phyloP scores from a whole-genome alignment of 2,797 vertebrate species.

The Sebastes nivosus region DNA sequence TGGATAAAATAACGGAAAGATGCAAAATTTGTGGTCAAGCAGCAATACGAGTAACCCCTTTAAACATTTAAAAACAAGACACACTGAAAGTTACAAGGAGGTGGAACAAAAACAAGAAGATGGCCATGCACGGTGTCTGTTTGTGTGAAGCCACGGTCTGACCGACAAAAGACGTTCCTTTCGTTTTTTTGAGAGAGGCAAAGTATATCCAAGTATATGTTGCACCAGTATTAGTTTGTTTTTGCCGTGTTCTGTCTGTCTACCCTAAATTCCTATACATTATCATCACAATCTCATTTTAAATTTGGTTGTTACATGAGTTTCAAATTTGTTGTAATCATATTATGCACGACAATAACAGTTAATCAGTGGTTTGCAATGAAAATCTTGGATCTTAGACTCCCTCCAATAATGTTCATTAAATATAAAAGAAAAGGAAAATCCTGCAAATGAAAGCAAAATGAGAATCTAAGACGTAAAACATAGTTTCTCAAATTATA shows the following conservation, averaged over 20 bases:
- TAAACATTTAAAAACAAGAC: too few relatives aligned
- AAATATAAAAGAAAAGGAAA: neutral
- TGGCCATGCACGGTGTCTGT: accelerated
- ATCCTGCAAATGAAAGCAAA: neutral
- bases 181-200: too few relatives aligned
- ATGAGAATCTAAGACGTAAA: neutral
- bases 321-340: neutral
- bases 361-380: neutral
- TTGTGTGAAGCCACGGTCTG: too few relatives aligned
- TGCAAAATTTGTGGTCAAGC: too few relatives aligned
- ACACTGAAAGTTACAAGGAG: too few relatives aligned
- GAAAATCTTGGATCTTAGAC: neutral
- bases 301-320: neutral
- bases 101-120: too few relatives aligned
- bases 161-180: too few relatives aligned
- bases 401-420: neutral
- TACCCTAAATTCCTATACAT: too few relatives aligned
- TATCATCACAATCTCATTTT: too few relatives aligned
- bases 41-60: accelerated
- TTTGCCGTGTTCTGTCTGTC: neutral
- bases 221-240: neutral
- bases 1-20: too few relatives aligned
- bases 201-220: neutral
- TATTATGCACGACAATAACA: neutral
- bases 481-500: neutral